Evolutionary conservation across 2,113 vertebrate species (phyloP).

Genomic region (Caranx ignobilis): DNA sequence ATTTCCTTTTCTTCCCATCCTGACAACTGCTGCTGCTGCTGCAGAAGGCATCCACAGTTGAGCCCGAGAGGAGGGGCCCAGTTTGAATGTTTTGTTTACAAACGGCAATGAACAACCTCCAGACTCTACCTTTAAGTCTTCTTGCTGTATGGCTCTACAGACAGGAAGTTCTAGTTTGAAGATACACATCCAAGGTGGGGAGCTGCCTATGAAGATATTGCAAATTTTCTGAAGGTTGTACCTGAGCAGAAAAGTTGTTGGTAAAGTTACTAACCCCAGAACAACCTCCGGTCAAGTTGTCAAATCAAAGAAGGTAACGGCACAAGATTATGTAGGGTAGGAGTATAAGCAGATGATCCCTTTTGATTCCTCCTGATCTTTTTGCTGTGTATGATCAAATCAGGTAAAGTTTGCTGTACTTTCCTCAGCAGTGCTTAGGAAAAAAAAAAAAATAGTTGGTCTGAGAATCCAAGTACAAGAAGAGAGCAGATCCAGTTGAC

Average conservation of each 20-base stretch:
- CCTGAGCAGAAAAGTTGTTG: background rate
- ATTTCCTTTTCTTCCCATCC: no score
- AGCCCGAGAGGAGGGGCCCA: no score
- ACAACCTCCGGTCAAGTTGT: background rate
- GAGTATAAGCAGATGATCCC: background rate
- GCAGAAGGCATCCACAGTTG: no score
- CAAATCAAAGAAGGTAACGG: background rate
- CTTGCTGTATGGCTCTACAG: background rate
- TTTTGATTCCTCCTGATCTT: background rate
- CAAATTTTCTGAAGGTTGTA: background rate
- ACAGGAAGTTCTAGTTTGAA: background rate
- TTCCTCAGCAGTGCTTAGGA: background rate
- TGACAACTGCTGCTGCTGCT: no score
- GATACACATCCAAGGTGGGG: conserved; percentile 4
- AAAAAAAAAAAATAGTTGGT: background rate
- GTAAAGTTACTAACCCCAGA: background rate
- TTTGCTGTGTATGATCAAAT: background rate
- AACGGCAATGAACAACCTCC: background rate
- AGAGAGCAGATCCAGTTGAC: conserved; percentile 8
- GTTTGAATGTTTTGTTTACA: no score
- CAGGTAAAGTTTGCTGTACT: background rate
- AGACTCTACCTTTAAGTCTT: background rate
- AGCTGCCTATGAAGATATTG: background rate
- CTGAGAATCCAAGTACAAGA: background rate
- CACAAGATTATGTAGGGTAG: background rate